phyloP scores from a whole-genome alignment of 1,140 invertebrate species.

The Drosophila saltans region DNA sequence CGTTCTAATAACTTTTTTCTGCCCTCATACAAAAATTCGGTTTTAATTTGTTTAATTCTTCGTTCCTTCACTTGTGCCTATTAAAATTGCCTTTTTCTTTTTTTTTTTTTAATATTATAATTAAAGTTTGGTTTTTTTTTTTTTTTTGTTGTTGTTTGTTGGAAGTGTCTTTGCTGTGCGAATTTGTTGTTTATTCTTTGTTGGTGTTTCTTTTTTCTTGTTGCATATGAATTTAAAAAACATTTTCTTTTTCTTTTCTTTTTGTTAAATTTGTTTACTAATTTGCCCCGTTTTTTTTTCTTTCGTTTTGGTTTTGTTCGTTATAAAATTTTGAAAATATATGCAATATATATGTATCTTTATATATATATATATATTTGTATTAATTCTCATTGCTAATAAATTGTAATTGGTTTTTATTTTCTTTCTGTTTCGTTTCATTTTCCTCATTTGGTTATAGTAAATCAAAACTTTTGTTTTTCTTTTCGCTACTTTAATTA shows the following conservation, averaged over 20 bases:
- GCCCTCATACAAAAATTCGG: constrained; percentile 66
- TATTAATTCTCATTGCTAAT: constrained; percentile 73
- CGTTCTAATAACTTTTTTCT: constrained; percentile 37
- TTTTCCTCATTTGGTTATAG: constrained; percentile 40
- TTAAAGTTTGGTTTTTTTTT: constrained; percentile 31
- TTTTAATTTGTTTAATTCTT: constrained; percentile 55
- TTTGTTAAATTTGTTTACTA: constrained; percentile 75
- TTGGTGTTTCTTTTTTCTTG: constrained; percentile 39
- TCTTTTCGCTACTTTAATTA: constrained; percentile 39
- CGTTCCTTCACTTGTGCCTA: constrained; percentile 58
- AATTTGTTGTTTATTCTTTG: constrained; percentile 64
- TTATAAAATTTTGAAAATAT: constrained; percentile 81
- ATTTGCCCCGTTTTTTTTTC: constrained; percentile 32
- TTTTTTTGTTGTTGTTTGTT: constrained; percentile 37
- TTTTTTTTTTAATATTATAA: constrained; percentile 6
- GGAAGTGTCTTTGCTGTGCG: constrained; percentile 79
- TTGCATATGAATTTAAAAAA: constrained; percentile 81
- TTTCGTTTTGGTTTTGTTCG: constrained; percentile 48
- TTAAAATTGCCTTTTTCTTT: constrained; percentile 61
- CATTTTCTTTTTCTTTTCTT: constrained; percentile 47
- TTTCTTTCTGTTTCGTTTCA: constrained; percentile 55
- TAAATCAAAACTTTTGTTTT: constrained; percentile 46
- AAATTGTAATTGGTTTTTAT: constrained; percentile 68
- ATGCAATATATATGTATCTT: constrained; percentile 51
- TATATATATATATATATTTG: constrained; percentile 59